These are phyloP conservation scores for Acanthurus lineatus DNA, from an alignment of 2,797 vertebrate species.

Conservation along the genomic window DNA sequence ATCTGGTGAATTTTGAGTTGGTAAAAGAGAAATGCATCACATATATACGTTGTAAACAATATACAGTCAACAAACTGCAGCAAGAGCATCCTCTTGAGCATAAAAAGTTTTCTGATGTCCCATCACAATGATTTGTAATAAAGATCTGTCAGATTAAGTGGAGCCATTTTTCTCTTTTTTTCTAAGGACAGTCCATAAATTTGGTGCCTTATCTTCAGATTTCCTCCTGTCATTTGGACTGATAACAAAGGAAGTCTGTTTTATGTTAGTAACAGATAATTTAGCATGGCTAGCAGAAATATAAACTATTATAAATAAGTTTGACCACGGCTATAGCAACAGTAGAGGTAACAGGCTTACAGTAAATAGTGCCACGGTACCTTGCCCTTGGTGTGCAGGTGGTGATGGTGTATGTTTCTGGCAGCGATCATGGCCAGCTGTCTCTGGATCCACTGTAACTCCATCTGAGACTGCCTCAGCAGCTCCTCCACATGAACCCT, in stretches of 20 bases:
- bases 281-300: neutral
- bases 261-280: neutral
- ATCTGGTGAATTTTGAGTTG: neutral
- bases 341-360: slow-evolving; percentile 12
- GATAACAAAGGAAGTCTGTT: neutral
- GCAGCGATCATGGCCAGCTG: slow-evolving; percentile 83
- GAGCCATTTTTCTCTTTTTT: slow-evolving; percentile 30
- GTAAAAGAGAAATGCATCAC: neutral
- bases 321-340: too few species aligned
- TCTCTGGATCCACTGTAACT: slow-evolving; percentile 88
- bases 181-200: neutral
- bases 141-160: slow-evolving; percentile 17
- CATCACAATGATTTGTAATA: slow-evolving; percentile 3
- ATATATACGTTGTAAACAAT: neutral
- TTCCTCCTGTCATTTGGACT: neutral
- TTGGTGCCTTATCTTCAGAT: neutral
- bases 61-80: neutral
- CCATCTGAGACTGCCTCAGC: slow-evolving; percentile 85
- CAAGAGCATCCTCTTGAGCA: neutral
- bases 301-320: neutral
- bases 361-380: slow-evolving; percentile 33
- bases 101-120: neutral
- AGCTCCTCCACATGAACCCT: slow-evolving; percentile 74
- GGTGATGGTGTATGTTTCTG: slow-evolving; percentile 73
- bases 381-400: slow-evolving; percentile 74